These are phyloP conservation scores for Trachelus troglodyta DNA, from an alignment of 2,888 invertebrate genomes.

Conservation along the genomic window DNA sequence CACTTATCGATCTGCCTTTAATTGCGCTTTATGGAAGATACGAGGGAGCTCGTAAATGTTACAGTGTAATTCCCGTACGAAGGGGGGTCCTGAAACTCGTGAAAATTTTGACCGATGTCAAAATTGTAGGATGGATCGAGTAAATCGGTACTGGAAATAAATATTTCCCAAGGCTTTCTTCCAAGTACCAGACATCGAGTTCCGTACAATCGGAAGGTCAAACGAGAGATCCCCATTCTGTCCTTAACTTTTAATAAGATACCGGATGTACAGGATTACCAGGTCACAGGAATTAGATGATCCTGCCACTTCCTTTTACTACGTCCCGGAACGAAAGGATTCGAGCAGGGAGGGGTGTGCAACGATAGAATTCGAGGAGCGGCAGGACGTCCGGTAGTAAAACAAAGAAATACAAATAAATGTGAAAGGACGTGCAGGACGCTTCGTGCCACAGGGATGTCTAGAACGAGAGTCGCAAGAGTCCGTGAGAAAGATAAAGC, in stretches of 20 bases:
- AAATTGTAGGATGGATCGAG: background rate
- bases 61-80: background rate
- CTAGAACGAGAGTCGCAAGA: background rate
- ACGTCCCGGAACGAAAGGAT: background rate
- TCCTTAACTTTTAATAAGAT: background rate
- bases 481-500: background rate
- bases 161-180: background rate
- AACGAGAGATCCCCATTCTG: background rate
- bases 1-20: constrained; percentile 30
- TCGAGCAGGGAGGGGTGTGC: background rate
- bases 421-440: background rate
- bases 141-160: background rate
- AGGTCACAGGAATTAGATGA: background rate
- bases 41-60: background rate
- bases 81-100: background rate
- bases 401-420: background rate
- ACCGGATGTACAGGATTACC: background rate
- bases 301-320: background rate
- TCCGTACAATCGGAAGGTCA: background rate
- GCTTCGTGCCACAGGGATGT: background rate
- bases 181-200: background rate
- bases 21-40: constrained; percentile 24
- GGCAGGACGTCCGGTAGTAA: background rate
- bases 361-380: background rate
- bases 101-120: background rate